Conservation (phyloP, 1,140 invertebrate species). For the Liolophura sinensis region DNA sequence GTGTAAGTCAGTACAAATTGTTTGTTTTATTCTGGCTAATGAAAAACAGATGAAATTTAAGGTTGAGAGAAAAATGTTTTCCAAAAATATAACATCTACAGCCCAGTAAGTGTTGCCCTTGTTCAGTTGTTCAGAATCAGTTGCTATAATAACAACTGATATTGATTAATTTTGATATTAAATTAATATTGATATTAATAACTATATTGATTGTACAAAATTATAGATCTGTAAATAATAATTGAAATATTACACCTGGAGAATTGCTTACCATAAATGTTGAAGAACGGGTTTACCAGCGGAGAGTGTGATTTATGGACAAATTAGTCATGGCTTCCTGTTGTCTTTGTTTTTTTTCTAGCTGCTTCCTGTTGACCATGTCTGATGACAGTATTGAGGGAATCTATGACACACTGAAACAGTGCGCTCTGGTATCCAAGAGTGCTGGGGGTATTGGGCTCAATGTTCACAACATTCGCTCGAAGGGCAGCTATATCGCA, state of each 20-base stretch:
- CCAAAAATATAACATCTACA: too few species aligned
- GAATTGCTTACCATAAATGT: neutral
- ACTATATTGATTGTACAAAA: neutral
- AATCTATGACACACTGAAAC: constrained; percentile 89
- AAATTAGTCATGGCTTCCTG: neutral
- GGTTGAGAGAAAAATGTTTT: too few species aligned
- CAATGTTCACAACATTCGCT: constrained; percentile 94
- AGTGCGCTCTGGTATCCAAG: constrained; percentile 96
- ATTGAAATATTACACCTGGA: neutral
- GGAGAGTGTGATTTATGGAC: neutral
- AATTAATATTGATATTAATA: too few species aligned
- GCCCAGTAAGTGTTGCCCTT: too few species aligned
- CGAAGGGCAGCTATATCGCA: constrained; percentile 87
- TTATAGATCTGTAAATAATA: neutral
- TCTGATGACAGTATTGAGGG: constrained; percentile 96
- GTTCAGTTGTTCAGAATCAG: too few species aligned
- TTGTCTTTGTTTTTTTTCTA: constrained; percentile 51
- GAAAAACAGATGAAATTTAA: too few species aligned
- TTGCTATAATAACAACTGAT: too few species aligned
- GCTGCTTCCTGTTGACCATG: constrained; percentile 96
- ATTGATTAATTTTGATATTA: too few species aligned
- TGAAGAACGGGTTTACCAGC: too few species aligned
- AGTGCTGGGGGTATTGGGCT: constrained; percentile 96
- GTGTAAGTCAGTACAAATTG: too few species aligned
- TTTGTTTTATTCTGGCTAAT: too few species aligned